Evolutionary conservation across 2,888 invertebrate genomes (phyloP), one percentile per base, ranked within the genome.

Genomic region (Beris morrisii): DNA sequence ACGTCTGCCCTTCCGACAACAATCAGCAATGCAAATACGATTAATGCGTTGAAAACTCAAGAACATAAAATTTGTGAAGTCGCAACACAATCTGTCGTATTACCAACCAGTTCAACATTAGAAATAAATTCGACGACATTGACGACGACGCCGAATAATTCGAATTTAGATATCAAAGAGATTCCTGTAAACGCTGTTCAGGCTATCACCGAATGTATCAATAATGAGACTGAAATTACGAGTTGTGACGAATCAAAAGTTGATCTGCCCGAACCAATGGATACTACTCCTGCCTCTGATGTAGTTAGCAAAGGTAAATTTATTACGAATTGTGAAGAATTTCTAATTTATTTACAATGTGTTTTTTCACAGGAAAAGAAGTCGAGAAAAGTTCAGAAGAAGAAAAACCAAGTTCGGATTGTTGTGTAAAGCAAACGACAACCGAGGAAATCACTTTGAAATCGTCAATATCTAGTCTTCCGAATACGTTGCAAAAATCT

Each of bases 251-350:
- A 69, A 69, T 70, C 74, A 63, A 73, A 74, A 50, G 67, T 73
- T 46, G 45, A 22, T 76, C 76, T 31, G 43, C 74, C 76, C 65
- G 69, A 76, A 31, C 70, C 77, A 9, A 74, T 76, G 72, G 70
- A 76, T 59, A 74, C 75, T 22, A 64, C 69, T n/a, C 66, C 69
- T 3, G 48, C 69, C 9, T 1, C 68, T 38, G 52, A 61, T 15
- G 52, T 12, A 22, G 61, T 50, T 9, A 50, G 43, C 50, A 32
- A 32, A 3, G 52, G 52, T 50, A 32, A 38, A 31, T 73, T 74
- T 38, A 22, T 22, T 22, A 22, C 3, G 22, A 22, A 22, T 3
- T 22, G 1, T 22, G 22, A 22, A 2, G 22, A 22, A 22, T 22
- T 22, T 22, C 3, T 22, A 22, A 22, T 22, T 22, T 2, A 22